These are phyloP conservation scores for Trilocha varians DNA, from an alignment of 2,888 invertebrate species.

Conservation along the genomic window DNA sequence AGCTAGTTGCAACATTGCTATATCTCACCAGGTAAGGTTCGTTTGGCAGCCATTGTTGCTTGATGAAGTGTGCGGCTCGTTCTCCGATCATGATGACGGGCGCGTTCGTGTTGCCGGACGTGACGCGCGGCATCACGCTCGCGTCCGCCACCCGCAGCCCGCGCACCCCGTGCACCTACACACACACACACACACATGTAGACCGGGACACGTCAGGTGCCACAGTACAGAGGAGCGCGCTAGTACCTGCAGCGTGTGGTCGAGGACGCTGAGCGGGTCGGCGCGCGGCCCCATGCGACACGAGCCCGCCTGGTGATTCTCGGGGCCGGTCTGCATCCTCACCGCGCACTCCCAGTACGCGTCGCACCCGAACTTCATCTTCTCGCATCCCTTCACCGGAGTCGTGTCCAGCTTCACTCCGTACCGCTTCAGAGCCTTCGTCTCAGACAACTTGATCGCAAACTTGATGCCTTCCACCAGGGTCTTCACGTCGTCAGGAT, in stretches of 20 bases:
- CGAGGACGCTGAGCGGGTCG: conserved; percentile 82
- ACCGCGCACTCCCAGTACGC: conserved; percentile 88
- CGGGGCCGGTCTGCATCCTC: conserved; percentile 82
- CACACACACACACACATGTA: neutral
- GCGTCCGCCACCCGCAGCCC: conserved; percentile 80
- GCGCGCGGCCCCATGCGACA: conserved; percentile 86
- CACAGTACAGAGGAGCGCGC: neutral
- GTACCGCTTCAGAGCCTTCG: conserved; percentile 73
- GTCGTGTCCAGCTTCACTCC: conserved; percentile 84
- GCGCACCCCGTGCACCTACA: conserved; percentile 76
- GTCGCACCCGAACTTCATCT: conserved; percentile 79
- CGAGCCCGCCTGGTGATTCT: conserved; percentile 88
- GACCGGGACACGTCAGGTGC: neutral
- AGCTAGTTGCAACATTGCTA: too few relatives aligned
- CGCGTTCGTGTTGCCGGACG: conserved; percentile 80
- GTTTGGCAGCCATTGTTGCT: conserved; percentile 76
- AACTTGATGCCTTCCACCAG: conserved; percentile 89
- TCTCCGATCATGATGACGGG: conserved; percentile 80
- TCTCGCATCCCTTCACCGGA: conserved; percentile 81
- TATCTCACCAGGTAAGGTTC: too few relatives aligned
- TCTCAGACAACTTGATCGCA: conserved; percentile 80
- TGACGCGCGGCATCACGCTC: conserved; percentile 78
- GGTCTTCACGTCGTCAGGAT: conserved; percentile 84
- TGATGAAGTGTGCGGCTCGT: conserved; percentile 77
- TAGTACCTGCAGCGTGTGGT: conserved; percentile 76